phyloP scores from a whole-genome alignment of 2,113 vertebrate genomes.

The Melanerpes aurifrons region DNA sequence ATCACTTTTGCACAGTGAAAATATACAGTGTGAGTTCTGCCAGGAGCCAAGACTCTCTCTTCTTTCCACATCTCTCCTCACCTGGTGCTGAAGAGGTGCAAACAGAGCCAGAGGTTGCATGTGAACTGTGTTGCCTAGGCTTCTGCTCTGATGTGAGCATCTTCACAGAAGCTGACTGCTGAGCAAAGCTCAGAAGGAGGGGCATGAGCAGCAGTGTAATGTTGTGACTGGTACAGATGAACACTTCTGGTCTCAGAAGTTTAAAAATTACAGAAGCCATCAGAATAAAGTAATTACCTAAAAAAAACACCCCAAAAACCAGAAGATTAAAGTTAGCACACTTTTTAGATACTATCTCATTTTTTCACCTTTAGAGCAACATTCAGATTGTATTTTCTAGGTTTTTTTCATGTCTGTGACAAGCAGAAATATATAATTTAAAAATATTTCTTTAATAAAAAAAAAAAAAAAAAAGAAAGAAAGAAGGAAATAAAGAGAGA shows the following conservation, averaged over 20 bases:
- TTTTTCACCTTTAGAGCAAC: neutral
- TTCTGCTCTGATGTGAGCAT: neutral
- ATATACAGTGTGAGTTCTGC: neutral
- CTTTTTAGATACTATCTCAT: neutral
- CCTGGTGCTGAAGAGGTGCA: neutral
- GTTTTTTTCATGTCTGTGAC: neutral
- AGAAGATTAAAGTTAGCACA: neutral
- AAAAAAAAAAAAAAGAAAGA: neutral
- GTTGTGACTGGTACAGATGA: neutral
- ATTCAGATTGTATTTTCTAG: neutral
- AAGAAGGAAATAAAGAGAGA: no score
- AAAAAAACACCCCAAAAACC: neutral
- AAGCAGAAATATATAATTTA: neutral
- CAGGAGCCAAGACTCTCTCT: no score
- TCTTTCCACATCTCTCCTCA: neutral
- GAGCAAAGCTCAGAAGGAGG: neutral
- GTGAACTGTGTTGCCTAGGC: accelerated
- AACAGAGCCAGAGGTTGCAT: neutral
- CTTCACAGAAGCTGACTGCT: neutral
- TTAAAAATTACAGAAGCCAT: neutral
- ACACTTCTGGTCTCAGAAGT: neutral
- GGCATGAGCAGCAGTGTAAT: neutral
- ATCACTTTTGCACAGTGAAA: neutral
- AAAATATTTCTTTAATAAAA: neutral
- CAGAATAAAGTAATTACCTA: neutral